phyloP scores from a whole-genome alignment of 2,797 vertebrate genomes.

The Halcyon badia region DNA sequence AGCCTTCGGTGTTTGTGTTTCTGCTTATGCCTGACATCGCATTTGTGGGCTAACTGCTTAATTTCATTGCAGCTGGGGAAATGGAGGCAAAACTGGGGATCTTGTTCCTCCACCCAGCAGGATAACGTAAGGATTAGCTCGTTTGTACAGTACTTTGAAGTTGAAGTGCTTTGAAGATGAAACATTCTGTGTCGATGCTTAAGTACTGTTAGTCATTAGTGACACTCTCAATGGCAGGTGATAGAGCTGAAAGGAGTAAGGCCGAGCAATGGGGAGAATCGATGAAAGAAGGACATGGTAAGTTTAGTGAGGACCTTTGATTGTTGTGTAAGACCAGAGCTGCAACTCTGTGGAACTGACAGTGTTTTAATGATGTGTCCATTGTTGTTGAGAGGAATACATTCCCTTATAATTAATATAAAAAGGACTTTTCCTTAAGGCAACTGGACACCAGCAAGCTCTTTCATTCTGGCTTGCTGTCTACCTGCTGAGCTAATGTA shows the following conservation, averaged over 20 bases:
- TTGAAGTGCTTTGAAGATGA: constrained; percentile 57
- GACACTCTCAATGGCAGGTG: neutral
- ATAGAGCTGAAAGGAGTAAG: constrained; percentile 16
- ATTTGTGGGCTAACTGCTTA: neutral
- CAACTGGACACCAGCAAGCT: neutral
- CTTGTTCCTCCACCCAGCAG: neutral
- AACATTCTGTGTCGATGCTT: neutral
- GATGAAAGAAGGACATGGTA: constrained; percentile 9
- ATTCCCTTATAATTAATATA: neutral
- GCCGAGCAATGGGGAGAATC: neutral
- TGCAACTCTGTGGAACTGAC: neutral
- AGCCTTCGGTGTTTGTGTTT: neutral
- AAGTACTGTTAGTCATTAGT: constrained; percentile 39
- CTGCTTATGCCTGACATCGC: neutral
- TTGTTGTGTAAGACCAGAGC: neutral
- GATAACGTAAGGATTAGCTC: constrained; percentile 25
- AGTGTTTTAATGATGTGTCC: neutral
- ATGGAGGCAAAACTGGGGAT: neutral
- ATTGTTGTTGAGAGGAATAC: neutral
- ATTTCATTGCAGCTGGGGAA: neutral
- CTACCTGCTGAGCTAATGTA: neutral
- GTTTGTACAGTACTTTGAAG: constrained; percentile 37
- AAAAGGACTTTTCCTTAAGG: neutral
- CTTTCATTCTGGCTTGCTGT: neutral
- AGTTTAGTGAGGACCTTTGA: neutral